Evolutionary conservation across 2,797 vertebrate genomes (phyloP), one percentile per base, ranked within the genome.

Genomic region (Gila robusta): DNA sequence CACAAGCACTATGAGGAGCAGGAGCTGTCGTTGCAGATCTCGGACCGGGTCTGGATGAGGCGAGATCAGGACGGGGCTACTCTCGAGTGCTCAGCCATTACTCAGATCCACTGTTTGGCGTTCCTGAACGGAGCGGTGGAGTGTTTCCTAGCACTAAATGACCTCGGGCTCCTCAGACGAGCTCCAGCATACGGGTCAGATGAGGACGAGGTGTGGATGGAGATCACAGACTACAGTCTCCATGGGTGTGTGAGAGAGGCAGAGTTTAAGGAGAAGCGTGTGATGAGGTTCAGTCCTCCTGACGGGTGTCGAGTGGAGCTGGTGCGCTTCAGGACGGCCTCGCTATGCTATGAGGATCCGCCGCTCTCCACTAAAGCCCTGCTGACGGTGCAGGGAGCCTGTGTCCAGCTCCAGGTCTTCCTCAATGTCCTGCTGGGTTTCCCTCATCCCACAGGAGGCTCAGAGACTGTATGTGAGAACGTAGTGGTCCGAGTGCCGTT

Each of bases 141-240:
- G 66, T 99, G 98, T 92, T 99, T 99, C 87, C 94, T 99, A 21
- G 96, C 97, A 14, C 93, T 99, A 44, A 99, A 99, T 0, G 98
- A 99, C 83, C 91, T 95, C 14, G 94, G 96, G 12, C 93, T 99
- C 74, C 95, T 96, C 82, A 97, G 93, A 74, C 95, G 82, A 59
- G 91, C 97, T 0, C 93, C 96, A 12, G 91, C 90, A 62, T 97
- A 97, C 28, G 96, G 96, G 2, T 96, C 96, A 4, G 96, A 98
- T 56, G 94, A 94, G 11, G 94, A 91, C 39, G 96, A 94, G 81
- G 80, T 90, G 44, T 97, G 97, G 95, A 99, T 99, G 69, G 91
- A 97, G 90, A 97, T 99, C 12, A 87, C 95, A 0, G 96, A 98
- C 81, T 94, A 86, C 87, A 92, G 96, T 88, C 97, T 99, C 82